A percentile compares a stretch with the other conserved stretches of the same genome.
phyloP scores from a whole-genome alignment of 2,888 invertebrate genomes.

The Fragum sueziense region DNA sequence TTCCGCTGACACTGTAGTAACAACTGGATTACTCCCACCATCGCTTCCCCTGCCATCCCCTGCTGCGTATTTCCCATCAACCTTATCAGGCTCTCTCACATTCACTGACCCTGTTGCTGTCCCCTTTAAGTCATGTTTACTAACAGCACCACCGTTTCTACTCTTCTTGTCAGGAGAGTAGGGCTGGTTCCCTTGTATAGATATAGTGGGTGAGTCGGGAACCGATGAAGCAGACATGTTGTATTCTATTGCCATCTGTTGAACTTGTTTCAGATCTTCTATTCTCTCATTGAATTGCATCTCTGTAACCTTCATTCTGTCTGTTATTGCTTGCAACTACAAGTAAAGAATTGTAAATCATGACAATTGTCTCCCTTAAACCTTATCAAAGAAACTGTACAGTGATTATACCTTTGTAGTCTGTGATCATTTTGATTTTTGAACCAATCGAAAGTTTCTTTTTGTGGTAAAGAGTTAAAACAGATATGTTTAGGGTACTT shows the following conservation, averaged over 20 bases:
- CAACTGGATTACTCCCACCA: background rate
- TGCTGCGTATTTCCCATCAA: background rate
- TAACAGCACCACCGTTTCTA: background rate
- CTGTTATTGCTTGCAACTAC: slow-evolving; percentile 59
- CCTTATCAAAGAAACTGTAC: too few species aligned
- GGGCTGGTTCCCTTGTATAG: background rate
- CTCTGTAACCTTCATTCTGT: slow-evolving; percentile 40
- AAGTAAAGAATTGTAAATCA: too few species aligned
- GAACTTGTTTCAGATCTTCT: slow-evolving; percentile 49
- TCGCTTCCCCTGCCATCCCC: background rate
- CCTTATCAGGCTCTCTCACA: background rate
- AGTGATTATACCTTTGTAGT: too few species aligned
- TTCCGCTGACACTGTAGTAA: background rate
- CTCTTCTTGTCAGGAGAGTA: background rate
- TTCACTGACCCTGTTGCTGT: background rate
- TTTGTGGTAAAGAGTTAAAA: too few species aligned
- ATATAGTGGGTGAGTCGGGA: background rate
- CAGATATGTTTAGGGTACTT: too few species aligned
- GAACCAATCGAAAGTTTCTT: too few species aligned
- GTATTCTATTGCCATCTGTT: slow-evolving; percentile 63
- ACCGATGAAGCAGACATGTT: slow-evolving; percentile 36
- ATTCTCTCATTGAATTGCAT: slow-evolving; percentile 51
- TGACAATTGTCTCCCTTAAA: too few species aligned
- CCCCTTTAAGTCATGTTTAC: background rate
- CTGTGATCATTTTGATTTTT: too few species aligned